Conservation (phyloP, 2,113 vertebrate genomes). For the Trachemys scripta region DNA sequence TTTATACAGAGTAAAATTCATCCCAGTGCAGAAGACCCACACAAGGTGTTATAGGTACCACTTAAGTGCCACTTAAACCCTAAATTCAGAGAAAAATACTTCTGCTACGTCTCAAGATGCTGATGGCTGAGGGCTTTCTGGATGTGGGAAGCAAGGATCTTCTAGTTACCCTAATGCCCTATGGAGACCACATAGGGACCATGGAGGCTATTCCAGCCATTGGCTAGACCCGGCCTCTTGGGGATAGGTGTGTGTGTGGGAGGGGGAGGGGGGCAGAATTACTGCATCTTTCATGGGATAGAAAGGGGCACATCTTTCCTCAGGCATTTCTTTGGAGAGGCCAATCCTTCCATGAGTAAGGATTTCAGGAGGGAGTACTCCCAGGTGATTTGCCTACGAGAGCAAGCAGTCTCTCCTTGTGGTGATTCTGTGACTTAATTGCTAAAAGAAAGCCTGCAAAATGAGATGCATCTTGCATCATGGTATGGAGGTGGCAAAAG, state of each 20-base stretch:
- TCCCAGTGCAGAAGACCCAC: rapidly evolving
- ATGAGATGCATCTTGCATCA: rapidly evolving
- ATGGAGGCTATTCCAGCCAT: background rate
- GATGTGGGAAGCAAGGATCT: background rate
- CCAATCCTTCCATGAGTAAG: background rate
- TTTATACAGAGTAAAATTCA: background rate
- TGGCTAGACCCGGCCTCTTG: background rate
- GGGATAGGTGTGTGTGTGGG: rapidly evolving
- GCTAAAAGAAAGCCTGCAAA: background rate
- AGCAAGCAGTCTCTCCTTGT: background rate
- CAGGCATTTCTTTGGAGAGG: background rate
- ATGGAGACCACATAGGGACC: background rate
- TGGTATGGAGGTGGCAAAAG: background rate
- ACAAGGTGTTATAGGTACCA: background rate
- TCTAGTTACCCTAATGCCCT: background rate
- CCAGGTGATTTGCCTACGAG: background rate
- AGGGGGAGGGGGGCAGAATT: background rate
- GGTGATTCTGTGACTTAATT: background rate
- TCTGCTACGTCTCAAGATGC: rapidly evolving
- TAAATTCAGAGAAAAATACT: background rate
- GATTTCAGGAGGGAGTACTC: background rate
- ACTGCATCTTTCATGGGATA: background rate
- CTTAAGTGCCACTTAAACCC: background rate
- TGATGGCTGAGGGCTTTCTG: background rate
- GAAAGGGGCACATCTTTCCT: background rate